Conservation (phyloP, 2,113 vertebrate species). For the Oreotragus oreotragus region DNA sequence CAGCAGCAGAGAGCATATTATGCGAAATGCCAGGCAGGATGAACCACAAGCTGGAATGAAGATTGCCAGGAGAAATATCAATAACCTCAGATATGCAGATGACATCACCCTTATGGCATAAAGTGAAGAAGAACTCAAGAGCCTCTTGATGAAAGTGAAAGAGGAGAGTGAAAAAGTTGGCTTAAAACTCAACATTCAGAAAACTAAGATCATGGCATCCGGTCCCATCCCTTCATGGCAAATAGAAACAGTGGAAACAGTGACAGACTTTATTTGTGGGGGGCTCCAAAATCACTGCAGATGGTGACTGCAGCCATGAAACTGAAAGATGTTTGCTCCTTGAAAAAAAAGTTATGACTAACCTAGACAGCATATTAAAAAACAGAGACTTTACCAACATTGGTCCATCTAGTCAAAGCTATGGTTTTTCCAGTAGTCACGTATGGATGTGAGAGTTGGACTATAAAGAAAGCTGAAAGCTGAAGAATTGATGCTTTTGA, state of each 20-base stretch:
- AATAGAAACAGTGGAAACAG: not conserved
- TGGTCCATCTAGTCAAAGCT: too few relatives aligned
- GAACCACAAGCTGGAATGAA: not conserved
- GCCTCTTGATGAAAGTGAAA: not conserved
- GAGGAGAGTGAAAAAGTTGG: not conserved
- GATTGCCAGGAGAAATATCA: not conserved
- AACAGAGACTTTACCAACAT: too few relatives aligned
- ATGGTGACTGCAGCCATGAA: not conserved
- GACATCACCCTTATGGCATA: not conserved
- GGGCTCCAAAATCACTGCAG: not conserved
- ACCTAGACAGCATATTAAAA: not conserved
- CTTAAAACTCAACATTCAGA: not conserved
- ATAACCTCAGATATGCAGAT: not conserved
- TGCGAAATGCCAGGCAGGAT: not conserved
- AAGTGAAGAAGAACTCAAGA: not conserved
- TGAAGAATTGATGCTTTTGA: not conserved
- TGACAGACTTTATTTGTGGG: not conserved
- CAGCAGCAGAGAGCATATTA: not conserved
- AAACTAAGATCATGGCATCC: not conserved
- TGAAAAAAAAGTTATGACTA: not conserved
- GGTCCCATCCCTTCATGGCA: not conserved
- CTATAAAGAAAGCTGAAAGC: not conserved
- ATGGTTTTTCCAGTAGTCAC: not conserved
- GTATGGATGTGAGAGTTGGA: not conserved
- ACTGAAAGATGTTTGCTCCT: not conserved